Percentiles rank a stretch among this genome's conserved stretches.
These are phyloP conservation scores for Furcifer pardalis DNA, from an alignment of 2,797 vertebrate species.

Conservation along the genomic window DNA sequence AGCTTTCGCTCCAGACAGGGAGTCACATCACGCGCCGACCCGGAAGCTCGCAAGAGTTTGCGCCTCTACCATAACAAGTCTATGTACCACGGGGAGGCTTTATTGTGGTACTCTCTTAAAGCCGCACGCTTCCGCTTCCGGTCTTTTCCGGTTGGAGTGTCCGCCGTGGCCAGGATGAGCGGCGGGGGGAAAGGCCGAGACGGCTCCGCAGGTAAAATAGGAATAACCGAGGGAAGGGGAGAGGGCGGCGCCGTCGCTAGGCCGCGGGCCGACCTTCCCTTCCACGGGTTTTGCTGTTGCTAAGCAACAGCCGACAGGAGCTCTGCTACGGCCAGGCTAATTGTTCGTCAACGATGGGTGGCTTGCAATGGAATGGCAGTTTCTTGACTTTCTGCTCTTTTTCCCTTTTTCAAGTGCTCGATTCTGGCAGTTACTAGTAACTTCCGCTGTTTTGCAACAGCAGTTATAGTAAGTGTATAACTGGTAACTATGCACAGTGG, in stretches of 20 bases:
- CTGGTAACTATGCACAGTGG: too few species aligned
- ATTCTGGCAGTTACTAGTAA: neutral
- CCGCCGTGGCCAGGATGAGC: slow-evolving; percentile 11
- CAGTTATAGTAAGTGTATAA: too few species aligned
- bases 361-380: neutral
- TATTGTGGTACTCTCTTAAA: neutral
- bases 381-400: neutral
- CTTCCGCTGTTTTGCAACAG: neutral
- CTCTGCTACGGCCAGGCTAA: neutral
- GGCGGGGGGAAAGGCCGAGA: neutral
- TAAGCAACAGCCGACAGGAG: neutral
- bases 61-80: neutral
- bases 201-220: slow-evolving; percentile 3
- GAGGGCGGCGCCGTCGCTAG: neutral
- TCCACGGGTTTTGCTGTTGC: neutral
- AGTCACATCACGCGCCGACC: neutral
- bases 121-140: slow-evolving; percentile 10
- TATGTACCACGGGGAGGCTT: neutral
- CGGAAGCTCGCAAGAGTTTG: neutral
- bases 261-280: neutral
- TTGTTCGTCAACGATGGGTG: neutral
- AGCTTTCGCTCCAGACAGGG: too few species aligned
- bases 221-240: slow-evolving; percentile 12
- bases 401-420: neutral
- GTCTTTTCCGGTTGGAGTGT: neutral